Conservation (phyloP, 2,888 invertebrate genomes). For the Microchrysa polita region DNA sequence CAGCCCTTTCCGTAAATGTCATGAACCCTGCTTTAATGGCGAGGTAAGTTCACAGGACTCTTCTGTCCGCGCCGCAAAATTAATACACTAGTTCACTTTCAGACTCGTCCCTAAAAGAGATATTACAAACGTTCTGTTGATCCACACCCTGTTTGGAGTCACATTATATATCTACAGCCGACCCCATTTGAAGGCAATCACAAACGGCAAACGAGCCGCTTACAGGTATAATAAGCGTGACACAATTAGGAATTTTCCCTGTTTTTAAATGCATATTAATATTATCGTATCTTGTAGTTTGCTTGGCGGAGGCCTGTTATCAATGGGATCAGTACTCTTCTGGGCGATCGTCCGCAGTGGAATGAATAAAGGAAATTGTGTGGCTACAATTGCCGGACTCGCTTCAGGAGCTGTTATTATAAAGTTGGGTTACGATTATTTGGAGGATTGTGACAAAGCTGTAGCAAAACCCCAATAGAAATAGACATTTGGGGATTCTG, state of each 20-base stretch:
- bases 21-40: slow-evolving; percentile 84
- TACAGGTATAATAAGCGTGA: slow-evolving; percentile 69
- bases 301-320: slow-evolving; percentile 82
- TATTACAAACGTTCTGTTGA: slow-evolving; percentile 82
- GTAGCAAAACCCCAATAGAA: slow-evolving; percentile 51
- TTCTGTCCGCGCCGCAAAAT: no score
- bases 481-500: slow-evolving; percentile 38
- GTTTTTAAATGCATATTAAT: slow-evolving; percentile 23
- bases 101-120: slow-evolving; percentile 79
- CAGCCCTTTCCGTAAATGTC: slow-evolving; percentile 81
- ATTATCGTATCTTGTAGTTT: slow-evolving; percentile 56
- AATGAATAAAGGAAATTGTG: slow-evolving; percentile 64
- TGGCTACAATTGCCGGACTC: slow-evolving; percentile 58
- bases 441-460: slow-evolving; percentile 60
- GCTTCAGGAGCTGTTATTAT: slow-evolving; percentile 61
- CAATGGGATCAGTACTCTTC: slow-evolving; percentile 86
- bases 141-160: slow-evolving; percentile 83
- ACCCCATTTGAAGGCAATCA: slow-evolving; percentile 76
- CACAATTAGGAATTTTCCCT: slow-evolving; percentile 24
- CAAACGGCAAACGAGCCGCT: slow-evolving; percentile 70
- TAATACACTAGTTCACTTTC: no score
- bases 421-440: slow-evolving; percentile 61
- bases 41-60: slow-evolving; percentile 71
- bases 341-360: slow-evolving; percentile 88
- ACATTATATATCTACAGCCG: slow-evolving; percentile 85